phyloP scores from a whole-genome alignment of 35 echinoderm and acorn worm genomes.

The Acanthaster planci region DNA sequence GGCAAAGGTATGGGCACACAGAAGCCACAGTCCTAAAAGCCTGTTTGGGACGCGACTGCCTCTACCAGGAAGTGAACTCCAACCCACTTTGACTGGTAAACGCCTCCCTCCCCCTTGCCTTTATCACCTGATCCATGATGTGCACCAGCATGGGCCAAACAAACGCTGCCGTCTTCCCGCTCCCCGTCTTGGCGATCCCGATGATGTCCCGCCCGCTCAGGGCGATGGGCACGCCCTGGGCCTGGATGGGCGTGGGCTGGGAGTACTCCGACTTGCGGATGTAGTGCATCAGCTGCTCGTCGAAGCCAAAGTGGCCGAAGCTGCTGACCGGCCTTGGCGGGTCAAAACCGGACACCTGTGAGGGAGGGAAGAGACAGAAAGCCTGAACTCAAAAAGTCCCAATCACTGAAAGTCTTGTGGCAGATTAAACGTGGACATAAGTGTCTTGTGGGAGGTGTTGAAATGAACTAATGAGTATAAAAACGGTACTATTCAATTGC shows the following conservation, averaged over 20 bases:
- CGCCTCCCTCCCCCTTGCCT: too few species aligned
- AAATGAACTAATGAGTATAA: not conserved
- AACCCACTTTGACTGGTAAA: too few species aligned
- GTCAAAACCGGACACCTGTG: constrained; percentile 83
- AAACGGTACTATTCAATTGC: too few species aligned
- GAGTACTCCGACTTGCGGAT: constrained; percentile 96
- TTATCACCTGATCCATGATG: constrained; percentile 99
- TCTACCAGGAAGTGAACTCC: too few species aligned
- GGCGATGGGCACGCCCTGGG: constrained; percentile 89
- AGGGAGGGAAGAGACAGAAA: not conserved
- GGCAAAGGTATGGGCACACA: too few species aligned
- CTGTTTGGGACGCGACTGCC: too few species aligned
- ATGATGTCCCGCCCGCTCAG: constrained; percentile 87
- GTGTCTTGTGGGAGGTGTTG: not conserved
- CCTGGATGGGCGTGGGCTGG: constrained; percentile 89
- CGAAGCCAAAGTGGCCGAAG: constrained; percentile 96
- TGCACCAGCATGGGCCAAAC: constrained; percentile 97
- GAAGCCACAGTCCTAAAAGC: too few species aligned
- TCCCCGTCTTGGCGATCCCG: constrained; percentile 97
- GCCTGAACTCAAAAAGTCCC: not conserved
- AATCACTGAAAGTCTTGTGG: too few species aligned
- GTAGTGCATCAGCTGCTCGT: constrained; percentile 94
- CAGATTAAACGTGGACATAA: too few species aligned
- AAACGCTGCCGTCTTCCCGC: constrained; percentile 97
- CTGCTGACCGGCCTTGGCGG: constrained; percentile 85